These are phyloP conservation scores for Pardosa pseudoannulata DNA, from an alignment of 2,888 invertebrate genomes.

Conservation along the genomic window DNA sequence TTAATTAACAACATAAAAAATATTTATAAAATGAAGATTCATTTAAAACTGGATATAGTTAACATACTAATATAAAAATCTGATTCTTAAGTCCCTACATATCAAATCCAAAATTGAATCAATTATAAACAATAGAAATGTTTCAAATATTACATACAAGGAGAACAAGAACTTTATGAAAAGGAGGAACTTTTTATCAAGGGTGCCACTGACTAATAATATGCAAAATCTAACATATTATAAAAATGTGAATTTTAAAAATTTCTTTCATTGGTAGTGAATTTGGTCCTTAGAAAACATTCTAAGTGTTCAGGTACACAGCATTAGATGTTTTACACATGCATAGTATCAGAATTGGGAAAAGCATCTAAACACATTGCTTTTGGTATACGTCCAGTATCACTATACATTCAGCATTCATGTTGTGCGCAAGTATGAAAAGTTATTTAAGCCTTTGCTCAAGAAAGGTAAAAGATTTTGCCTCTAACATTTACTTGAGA, in stretches of 20 bases:
- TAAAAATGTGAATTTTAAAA: neutral
- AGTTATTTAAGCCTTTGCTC: neutral
- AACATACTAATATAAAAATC: too few species aligned
- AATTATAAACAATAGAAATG: too few species aligned
- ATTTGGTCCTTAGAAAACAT: conserved; percentile 38
- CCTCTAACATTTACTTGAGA: neutral
- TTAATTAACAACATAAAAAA: too few species aligned
- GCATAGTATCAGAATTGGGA: neutral
- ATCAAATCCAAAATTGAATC: too few species aligned
- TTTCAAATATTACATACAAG: neutral
- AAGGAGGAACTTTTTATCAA: neutral
- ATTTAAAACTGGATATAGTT: too few species aligned
- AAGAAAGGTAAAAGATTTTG: neutral
- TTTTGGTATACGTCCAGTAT: neutral
- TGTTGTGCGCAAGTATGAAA: conserved; percentile 28
- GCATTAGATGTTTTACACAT: conserved; percentile 1
- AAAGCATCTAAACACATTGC: neutral
- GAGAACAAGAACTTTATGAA: neutral
- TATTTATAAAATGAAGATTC: too few species aligned
- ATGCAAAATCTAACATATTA: neutral
- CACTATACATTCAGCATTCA: neutral
- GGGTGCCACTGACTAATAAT: neutral
- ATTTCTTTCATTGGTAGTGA: neutral
- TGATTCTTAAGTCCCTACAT: too few species aligned
- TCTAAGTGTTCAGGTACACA: conserved; percentile 55